Percentiles rank a stretch among this genome's conserved stretches.
These are phyloP conservation scores for Parazoanthus swiftii DNA, from an alignment of 92 coral and sea anemone species.

Conservation along the genomic window DNA sequence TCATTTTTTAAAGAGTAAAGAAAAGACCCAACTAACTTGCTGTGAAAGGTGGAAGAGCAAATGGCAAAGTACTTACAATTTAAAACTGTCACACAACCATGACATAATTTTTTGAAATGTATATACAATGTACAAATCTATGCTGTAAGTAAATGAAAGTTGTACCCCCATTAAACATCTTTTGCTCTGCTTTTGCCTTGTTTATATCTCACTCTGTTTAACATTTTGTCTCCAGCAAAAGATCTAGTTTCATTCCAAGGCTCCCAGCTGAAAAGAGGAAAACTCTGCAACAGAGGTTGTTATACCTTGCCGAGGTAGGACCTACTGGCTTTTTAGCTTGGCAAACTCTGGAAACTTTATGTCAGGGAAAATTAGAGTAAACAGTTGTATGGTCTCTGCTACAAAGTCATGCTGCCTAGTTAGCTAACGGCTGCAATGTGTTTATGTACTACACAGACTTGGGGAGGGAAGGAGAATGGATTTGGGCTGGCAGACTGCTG, in stretches of 20 bases:
- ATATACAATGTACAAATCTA: no score
- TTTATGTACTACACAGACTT: conserved; percentile 54
- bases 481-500: conserved; percentile 90
- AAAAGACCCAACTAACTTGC: no score
- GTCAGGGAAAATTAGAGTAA: no score
- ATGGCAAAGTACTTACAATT: no score
- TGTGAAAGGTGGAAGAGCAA: no score
- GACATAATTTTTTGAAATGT: no score
- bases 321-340: background rate
- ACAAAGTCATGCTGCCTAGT: no score
- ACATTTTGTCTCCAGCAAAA: conserved; percentile 60
- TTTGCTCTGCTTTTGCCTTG: background rate
- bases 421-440: background rate
- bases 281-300: conserved; percentile 85
- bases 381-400: no score
- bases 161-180: no score
- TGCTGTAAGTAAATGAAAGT: no score
- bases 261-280: conserved; percentile 94
- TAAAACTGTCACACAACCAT: no score
- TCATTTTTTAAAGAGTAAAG: no score
- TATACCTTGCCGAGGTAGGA: conserved; percentile 89
- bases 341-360: background rate
- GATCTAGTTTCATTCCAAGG: conserved; percentile 96
- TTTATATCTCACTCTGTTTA: background rate
- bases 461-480: conserved; percentile 97